Percentiles rank a stretch among this genome's conserved stretches.
Conservation (phyloP, 2,113 vertebrate genomes). For the Garra rufa region DNA sequence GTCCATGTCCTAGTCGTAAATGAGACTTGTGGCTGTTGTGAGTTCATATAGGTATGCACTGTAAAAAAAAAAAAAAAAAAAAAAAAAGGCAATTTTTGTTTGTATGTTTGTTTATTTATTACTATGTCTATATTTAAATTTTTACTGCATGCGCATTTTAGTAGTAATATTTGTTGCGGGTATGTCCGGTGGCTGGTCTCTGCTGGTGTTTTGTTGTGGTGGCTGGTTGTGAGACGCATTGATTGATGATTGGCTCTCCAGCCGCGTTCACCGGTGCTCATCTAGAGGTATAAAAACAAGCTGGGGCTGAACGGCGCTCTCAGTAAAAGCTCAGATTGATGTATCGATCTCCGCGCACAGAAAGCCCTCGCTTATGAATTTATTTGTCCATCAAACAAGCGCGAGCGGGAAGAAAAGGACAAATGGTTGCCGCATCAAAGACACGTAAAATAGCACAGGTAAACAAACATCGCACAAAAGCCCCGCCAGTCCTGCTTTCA, state of each 20-base stretch:
- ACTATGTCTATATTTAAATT: too few relatives aligned
- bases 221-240: background rate
- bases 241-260: conserved; percentile 9
- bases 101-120: too few relatives aligned
- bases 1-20: too few relatives aligned
- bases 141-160: background rate
- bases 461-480: conserved; percentile 28
- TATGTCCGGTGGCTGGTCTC: background rate
- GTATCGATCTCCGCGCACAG: background rate
- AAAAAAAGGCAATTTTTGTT: background rate
- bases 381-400: conserved; percentile 40
- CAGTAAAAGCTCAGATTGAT: conserved; percentile 34
- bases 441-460: conserved; percentile 23
- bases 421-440: conserved; percentile 16
- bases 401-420: background rate
- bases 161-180: background rate
- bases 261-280: background rate
- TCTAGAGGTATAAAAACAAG: conserved; percentile 24
- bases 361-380: conserved; percentile 34
- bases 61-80: too few relatives aligned
- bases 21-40: too few relatives aligned
- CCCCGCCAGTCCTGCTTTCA: background rate
- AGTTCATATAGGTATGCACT: too few relatives aligned
- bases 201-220: background rate
- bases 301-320: conserved; percentile 17